Evolutionary conservation across 2,113 vertebrate species (phyloP).

Genomic region (Syngnathus scovelli): DNA sequence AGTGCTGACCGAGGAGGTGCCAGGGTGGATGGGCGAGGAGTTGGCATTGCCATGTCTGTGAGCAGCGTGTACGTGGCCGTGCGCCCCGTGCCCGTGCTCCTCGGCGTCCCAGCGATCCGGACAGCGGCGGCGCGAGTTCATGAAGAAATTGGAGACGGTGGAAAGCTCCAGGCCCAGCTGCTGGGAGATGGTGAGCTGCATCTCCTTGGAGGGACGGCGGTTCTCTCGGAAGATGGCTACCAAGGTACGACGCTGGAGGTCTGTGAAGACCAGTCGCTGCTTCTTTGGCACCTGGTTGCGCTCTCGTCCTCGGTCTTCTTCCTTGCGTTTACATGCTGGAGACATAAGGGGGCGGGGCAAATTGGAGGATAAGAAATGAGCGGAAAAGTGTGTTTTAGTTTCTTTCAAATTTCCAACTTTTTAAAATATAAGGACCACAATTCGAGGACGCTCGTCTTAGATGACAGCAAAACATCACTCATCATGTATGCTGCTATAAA

Average conservation of each 20-base stretch:
- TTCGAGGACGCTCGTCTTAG: background rate
- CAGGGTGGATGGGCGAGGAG: conserved; percentile 76
- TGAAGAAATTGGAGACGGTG: conserved; percentile 99
- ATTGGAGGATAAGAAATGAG: background rate
- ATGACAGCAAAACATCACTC: background rate
- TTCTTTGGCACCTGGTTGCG: conserved; percentile 92
- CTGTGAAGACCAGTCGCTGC: conserved; percentile 97
- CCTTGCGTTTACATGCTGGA: conserved; percentile 95
- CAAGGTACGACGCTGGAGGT: conserved; percentile 96
- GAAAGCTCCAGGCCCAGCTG: conserved; percentile 94
- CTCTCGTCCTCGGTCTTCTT: conserved; percentile 94
- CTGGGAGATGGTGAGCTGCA: conserved; percentile 98
- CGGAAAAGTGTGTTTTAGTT: background rate
- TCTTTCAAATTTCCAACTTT: background rate
- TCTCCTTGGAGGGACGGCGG: conserved; percentile 96
- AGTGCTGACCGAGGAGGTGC: conserved; percentile 77
- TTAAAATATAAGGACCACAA: background rate
- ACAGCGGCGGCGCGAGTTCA: conserved; percentile 94
- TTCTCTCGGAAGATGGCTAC: conserved; percentile 99
- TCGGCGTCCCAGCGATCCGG: conserved; percentile 86
- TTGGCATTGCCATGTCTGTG: conserved; percentile 59
- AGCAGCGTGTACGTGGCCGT: conserved; percentile 46
- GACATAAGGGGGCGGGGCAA: conserved; percentile 1
- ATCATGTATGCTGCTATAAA: too few relatives aligned
- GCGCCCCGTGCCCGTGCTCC: conserved; percentile 55